Percentiles rank a stretch among this genome's conserved stretches.
phyloP scores from a whole-genome alignment of 2,888 invertebrate genomes.

The Tinea semifulvella region DNA sequence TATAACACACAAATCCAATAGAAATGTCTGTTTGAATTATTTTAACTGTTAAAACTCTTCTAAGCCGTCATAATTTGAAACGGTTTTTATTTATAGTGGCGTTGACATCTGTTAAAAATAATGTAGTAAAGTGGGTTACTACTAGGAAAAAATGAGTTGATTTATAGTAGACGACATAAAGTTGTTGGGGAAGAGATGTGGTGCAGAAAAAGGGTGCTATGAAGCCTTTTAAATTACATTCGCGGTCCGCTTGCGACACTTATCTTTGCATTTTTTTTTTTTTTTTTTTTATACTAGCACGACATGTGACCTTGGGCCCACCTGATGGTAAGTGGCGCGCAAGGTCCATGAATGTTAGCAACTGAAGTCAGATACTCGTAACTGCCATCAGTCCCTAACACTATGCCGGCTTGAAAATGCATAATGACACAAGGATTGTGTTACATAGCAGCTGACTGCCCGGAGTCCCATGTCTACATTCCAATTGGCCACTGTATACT shows the following conservation, averaged over 20 bases:
- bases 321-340: too few species aligned
- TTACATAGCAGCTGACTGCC: constrained; percentile 27
- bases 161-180: constrained; percentile 33
- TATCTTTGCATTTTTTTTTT: too few species aligned
- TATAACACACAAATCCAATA: too few species aligned
- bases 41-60: too few species aligned
- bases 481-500: constrained; percentile 4
- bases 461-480: constrained; percentile 9
- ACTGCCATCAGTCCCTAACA: too few species aligned
- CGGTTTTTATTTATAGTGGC: neutral
- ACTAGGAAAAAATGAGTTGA: constrained; percentile 1
- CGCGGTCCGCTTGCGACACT: constrained; percentile 37
- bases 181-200: constrained; percentile 17
- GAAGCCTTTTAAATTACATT: constrained; percentile 36
- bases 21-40: too few species aligned
- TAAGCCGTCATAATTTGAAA: too few species aligned
- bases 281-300: too few species aligned
- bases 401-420: too few species aligned
- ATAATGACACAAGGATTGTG: constrained; percentile 42
- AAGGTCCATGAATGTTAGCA: too few species aligned
- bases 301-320: too few species aligned
- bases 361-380: too few species aligned
- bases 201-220: constrained; percentile 21
- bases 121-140: neutral
- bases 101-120: constrained; percentile 9